Evolutionary conservation across 2,113 vertebrate genomes (phyloP).

Genomic region (Dendropsophus ebraccatus): DNA sequence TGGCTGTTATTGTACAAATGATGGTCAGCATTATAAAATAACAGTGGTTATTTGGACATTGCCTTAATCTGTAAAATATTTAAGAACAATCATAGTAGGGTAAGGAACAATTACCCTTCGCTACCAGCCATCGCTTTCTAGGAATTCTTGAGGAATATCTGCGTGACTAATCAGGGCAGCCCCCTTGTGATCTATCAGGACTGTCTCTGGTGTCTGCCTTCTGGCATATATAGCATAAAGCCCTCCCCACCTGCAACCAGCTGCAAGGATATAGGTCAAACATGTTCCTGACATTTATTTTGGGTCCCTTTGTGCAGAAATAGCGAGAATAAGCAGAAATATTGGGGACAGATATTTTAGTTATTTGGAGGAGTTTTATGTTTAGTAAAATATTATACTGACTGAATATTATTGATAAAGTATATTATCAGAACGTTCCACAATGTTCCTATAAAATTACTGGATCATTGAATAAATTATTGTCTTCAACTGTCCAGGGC

Average conservation of each 20-base stretch:
- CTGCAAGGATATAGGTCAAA: conserved; percentile 34
- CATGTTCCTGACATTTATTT: background rate
- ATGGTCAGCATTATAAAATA: too few species aligned
- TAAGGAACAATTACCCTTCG: too few species aligned
- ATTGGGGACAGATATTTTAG: background rate
- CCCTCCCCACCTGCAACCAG: background rate
- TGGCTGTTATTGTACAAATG: too few species aligned
- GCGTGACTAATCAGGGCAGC: background rate
- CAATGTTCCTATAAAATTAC: background rate
- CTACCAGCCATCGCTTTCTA: background rate
- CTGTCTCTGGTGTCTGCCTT: conserved; percentile 9
- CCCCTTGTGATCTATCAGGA: background rate
- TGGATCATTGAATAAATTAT: background rate
- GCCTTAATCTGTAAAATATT: too few species aligned
- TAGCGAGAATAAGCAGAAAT: background rate
- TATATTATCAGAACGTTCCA: background rate
- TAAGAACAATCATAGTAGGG: background rate
- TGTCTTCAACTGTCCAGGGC: background rate
- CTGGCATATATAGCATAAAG: background rate
- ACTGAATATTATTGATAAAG: too few species aligned
- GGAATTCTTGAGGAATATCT: background rate
- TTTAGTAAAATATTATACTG: background rate
- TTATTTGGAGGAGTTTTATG: background rate
- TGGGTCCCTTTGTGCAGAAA: background rate
- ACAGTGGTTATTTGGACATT: too few species aligned